Conservation (phyloP, 2,888 invertebrate species). For the Macroteleia sp. region DNA sequence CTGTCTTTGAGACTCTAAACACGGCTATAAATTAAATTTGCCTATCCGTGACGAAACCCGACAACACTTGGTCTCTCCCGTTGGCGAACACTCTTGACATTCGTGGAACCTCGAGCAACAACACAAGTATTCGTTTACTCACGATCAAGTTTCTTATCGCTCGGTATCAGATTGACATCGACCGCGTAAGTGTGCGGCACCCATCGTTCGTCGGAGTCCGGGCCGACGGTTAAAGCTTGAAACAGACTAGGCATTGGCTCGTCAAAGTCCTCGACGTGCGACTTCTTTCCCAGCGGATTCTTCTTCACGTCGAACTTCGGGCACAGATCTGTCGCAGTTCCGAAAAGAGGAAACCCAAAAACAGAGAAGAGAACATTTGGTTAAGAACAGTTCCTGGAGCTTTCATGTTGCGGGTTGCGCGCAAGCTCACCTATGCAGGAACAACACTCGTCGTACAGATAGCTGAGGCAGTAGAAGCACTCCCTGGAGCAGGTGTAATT, state of each 20-base stretch:
- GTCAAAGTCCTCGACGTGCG: slow-evolving; percentile 91
- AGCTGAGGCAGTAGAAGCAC: slow-evolving; percentile 94
- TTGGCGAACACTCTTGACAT: too few species aligned
- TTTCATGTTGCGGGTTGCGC: too few species aligned
- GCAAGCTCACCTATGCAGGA: slow-evolving; percentile 99
- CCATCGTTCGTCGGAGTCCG: slow-evolving; percentile 90
- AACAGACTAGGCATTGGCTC: slow-evolving; percentile 92
- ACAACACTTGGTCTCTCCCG: too few species aligned
- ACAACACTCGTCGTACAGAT: slow-evolving; percentile 96
- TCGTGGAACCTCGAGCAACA: too few species aligned
- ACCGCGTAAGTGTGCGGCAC: slow-evolving; percentile 89
- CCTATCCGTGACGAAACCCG: too few species aligned
- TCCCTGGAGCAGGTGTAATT: slow-evolving; percentile 98
- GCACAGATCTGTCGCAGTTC: slow-evolving; percentile 91
- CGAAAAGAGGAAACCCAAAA: too few species aligned
- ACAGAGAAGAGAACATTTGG: too few species aligned
- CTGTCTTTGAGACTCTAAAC: too few species aligned
- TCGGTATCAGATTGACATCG: slow-evolving; percentile 36
- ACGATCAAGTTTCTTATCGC: slow-evolving; percentile 49
- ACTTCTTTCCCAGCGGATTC: slow-evolving; percentile 88
- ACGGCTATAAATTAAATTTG: too few species aligned
- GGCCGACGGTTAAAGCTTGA: slow-evolving; percentile 89
- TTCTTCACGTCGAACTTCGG: slow-evolving; percentile 90
- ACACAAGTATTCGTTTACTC: slow-evolving; percentile 36
- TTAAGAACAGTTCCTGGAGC: too few species aligned